phyloP scores from a whole-genome alignment of 2,797 vertebrate species.

The Danio jaintianensis region DNA sequence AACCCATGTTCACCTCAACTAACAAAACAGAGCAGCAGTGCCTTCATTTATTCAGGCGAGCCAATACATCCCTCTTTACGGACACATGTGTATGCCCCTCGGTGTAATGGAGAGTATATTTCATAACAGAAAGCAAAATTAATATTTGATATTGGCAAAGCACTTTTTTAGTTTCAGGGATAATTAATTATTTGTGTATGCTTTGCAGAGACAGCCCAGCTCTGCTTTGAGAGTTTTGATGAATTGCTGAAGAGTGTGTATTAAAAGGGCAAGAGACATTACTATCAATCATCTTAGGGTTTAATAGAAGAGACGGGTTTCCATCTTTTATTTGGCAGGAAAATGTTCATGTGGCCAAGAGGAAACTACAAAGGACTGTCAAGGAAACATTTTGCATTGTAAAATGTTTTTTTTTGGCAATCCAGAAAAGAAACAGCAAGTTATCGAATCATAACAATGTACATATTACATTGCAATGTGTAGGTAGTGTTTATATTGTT shows the following conservation, averaged over 20 bases:
- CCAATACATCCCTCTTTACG: constrained; percentile 16
- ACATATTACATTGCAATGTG: not conserved
- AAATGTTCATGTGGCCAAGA: constrained; percentile 32
- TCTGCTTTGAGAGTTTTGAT: constrained; percentile 65
- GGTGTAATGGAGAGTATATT: constrained; percentile 56
- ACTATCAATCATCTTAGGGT: constrained; percentile 64
- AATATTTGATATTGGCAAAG: constrained; percentile 65
- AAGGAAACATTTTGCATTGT: constrained; percentile 5
- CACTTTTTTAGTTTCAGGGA: constrained; percentile 59
- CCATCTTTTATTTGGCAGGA: constrained; percentile 58
- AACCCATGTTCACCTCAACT: not conserved
- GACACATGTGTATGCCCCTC: constrained; percentile 8
- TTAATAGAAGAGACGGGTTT: constrained; percentile 59
- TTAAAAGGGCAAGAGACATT: constrained; percentile 62
- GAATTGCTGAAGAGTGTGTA: constrained; percentile 63
- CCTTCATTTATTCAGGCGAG: constrained; percentile 45
- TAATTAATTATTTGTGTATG: constrained; percentile 68
- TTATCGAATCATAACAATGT: not conserved
- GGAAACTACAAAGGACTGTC: constrained; percentile 26
- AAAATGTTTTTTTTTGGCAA: not conserved
- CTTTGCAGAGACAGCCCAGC: constrained; percentile 60
- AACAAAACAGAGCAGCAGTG: constrained; percentile 15
- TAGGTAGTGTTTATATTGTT: too few relatives aligned
- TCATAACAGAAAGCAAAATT: constrained; percentile 61
- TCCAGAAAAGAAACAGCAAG: not conserved